phyloP scores from a whole-genome alignment of 2,888 invertebrate genomes.

The Myopa tessellatipennis region DNA sequence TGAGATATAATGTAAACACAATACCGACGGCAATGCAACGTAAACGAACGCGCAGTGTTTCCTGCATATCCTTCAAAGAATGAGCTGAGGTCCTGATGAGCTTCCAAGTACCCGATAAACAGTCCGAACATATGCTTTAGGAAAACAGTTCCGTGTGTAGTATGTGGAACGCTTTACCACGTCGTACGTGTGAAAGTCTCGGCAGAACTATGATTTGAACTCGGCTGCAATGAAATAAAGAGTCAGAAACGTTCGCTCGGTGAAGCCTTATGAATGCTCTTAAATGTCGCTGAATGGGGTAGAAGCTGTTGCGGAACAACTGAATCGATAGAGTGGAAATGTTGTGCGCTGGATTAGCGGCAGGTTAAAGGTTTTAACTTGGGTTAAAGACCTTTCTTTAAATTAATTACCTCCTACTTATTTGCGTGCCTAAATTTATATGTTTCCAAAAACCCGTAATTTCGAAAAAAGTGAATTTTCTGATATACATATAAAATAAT shows the following conservation, averaged over 20 bases:
- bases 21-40: conserved; percentile 25
- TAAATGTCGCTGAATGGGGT: conserved; percentile 14
- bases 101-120: background rate
- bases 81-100: background rate
- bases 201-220: conserved; percentile 54
- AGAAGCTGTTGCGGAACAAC: conserved; percentile 24
- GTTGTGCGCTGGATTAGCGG: conserved; percentile 25
- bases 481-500: no score
- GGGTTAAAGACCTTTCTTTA: conserved; percentile 29
- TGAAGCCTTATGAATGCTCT: conserved; percentile 25
- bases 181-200: conserved; percentile 52
- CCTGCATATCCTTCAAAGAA: conserved; percentile 17
- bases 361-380: conserved; percentile 25
- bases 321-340: conserved; percentile 30
- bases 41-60: conserved; percentile 2
- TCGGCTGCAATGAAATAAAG: conserved; percentile 59
- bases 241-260: background rate
- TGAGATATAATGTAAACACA: conserved; percentile 25
- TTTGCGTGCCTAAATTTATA: background rate
- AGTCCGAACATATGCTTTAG: conserved; percentile 3
- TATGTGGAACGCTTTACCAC: conserved; percentile 45
- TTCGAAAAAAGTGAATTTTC: no score
- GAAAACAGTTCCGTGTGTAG: background rate
- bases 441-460: background rate
- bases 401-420: no score